phyloP scores from a whole-genome alignment of 2,888 invertebrate genomes.

The Hanleya hanleyi region DNA sequence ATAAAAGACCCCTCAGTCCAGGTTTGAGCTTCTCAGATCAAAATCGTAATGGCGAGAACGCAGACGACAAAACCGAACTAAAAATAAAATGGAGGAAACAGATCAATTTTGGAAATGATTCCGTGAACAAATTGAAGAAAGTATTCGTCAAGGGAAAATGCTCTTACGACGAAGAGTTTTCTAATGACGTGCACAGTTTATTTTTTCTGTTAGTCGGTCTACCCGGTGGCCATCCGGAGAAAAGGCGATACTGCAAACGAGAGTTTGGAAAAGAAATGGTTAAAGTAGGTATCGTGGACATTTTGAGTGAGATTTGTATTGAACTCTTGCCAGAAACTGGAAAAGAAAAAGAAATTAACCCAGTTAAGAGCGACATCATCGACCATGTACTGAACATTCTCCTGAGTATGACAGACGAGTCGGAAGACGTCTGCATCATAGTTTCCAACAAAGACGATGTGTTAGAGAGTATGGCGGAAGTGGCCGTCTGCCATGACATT shows the following conservation, averaged over 20 bases:
- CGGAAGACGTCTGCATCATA: not conserved
- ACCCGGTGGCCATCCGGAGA: not conserved
- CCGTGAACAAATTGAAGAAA: not conserved
- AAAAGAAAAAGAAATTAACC: not conserved
- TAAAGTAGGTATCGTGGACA: not conserved
- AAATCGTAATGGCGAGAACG: too few relatives aligned
- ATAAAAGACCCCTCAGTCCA: too few relatives aligned
- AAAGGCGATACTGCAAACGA: not conserved
- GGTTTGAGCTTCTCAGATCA: too few relatives aligned
- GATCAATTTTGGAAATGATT: not conserved
- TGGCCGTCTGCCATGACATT: not conserved
- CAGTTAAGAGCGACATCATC: not conserved
- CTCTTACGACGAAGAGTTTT: not conserved
- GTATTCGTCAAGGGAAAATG: not conserved
- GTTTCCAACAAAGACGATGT: not conserved
- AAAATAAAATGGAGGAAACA: too few relatives aligned
- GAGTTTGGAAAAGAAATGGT: not conserved
- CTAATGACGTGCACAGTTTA: not conserved
- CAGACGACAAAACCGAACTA: too few relatives aligned
- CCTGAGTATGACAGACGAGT: not conserved
- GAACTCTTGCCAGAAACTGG: not conserved
- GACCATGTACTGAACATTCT: not conserved
- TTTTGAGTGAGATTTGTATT: not conserved
- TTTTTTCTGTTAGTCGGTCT: not conserved
- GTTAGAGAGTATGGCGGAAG: not conserved